phyloP scores from a whole-genome alignment of 2,888 invertebrate species.

The Carpatolechia fugitivella region DNA sequence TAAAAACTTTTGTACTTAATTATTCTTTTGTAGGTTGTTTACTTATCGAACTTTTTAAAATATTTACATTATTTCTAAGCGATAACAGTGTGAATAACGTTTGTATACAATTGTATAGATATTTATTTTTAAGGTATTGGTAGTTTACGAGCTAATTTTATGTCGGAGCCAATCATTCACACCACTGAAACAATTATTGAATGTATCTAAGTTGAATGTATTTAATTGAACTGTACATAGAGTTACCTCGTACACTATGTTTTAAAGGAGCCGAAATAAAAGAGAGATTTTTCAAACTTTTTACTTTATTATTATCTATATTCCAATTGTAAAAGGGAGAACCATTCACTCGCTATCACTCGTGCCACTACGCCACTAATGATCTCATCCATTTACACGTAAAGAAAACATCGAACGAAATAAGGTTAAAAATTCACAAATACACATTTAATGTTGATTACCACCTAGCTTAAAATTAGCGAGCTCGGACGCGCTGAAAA shows the following conservation, averaged over 20 bases:
- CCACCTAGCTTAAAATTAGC: constrained; percentile 60
- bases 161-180: too few relatives aligned
- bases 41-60: background rate
- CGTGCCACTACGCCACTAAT: constrained; percentile 72
- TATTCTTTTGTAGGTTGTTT: background rate
- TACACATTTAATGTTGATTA: constrained; percentile 78
- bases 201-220: too few relatives aligned
- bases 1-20: background rate
- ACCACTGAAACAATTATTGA: background rate
- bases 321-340: constrained; percentile 78
- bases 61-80: background rate
- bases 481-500: constrained; percentile 53
- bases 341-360: constrained; percentile 74
- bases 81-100: constrained; percentile 36
- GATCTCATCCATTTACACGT: constrained; percentile 75
- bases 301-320: constrained; percentile 72
- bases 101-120: constrained; percentile 60
- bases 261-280: constrained; percentile 41
- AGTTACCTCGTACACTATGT: background rate
- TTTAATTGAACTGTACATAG: background rate
- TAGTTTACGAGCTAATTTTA: background rate
- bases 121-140: constrained; percentile 28
- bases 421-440: constrained; percentile 75
- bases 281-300: constrained; percentile 64
- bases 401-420: constrained; percentile 76